phyloP scores from a whole-genome alignment of 2,888 invertebrate genomes.

The Nephrocerus scutellatus region DNA sequence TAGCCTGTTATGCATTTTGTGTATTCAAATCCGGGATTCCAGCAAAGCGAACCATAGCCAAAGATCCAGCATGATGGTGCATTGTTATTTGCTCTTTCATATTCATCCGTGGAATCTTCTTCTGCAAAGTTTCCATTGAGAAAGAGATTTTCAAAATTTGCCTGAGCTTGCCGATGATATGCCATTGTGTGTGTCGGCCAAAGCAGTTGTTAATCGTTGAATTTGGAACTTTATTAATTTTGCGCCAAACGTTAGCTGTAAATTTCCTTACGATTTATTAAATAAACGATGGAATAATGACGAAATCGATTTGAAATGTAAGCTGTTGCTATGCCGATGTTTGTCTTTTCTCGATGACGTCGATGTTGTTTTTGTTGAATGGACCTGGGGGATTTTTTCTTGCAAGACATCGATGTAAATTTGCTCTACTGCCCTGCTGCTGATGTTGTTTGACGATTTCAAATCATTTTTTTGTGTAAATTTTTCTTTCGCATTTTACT shows the following conservation, averaged over 20 bases:
- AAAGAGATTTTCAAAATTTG: slow-evolving; percentile 39
- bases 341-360: slow-evolving; percentile 15
- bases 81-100: slow-evolving; percentile 15
- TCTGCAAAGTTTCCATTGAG: slow-evolving; percentile 31
- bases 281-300: too few relatives aligned
- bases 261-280: slow-evolving; percentile 15
- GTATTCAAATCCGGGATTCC: slow-evolving; percentile 89
- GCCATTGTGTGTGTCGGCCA: slow-evolving; percentile 24
- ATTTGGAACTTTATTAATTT: slow-evolving; percentile 2
- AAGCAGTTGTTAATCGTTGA: too few relatives aligned
- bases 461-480: too few relatives aligned
- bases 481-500: too few relatives aligned
- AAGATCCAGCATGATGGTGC: slow-evolving; percentile 66
- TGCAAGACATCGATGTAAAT: too few relatives aligned
- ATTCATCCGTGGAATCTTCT: slow-evolving; percentile 22
- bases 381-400: background rate
- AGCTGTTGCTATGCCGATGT: slow-evolving; percentile 19
- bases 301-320: too few relatives aligned
- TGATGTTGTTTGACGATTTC: too few relatives aligned
- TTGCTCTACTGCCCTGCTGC: too few relatives aligned
- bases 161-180: slow-evolving; percentile 28
- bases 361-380: background rate
- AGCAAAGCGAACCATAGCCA: slow-evolving; percentile 92
- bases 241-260: slow-evolving; percentile 27
- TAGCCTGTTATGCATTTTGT: slow-evolving; percentile 74